These are phyloP conservation scores for Batillaria attramentaria DNA, from an alignment of 1,140 invertebrate genomes.

Conservation along the genomic window DNA sequence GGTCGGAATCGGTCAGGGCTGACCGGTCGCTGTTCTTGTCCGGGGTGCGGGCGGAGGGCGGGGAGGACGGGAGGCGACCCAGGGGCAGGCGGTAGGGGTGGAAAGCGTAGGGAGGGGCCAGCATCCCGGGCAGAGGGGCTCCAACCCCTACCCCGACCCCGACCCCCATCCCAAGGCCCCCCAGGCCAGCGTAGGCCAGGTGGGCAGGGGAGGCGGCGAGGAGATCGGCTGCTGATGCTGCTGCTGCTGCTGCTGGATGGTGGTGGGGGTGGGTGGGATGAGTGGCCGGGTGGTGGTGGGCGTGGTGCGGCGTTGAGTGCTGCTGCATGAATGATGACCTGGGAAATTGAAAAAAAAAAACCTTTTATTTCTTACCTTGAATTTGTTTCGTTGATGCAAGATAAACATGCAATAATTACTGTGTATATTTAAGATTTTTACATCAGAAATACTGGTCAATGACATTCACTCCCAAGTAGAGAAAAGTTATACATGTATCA, in stretches of 20 bases:
- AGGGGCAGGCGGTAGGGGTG: constrained; percentile 52
- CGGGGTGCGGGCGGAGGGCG: constrained; percentile 39
- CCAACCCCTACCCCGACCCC: constrained; percentile 32
- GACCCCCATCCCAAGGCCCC: constrained; percentile 35
- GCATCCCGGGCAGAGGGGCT: constrained; percentile 46
- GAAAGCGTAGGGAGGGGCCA: constrained; percentile 53
- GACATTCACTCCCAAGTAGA: no score
- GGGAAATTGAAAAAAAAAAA: no score
- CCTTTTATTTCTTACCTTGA: no score
- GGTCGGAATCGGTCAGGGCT: constrained; percentile 51
- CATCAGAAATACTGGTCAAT: no score
- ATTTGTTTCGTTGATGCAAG: no score
- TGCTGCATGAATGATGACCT: constrained; percentile 49
- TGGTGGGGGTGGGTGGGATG: constrained; percentile 13
- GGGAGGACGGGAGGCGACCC: constrained; percentile 25
- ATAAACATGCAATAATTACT: no score
- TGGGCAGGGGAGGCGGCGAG: constrained; percentile 33
- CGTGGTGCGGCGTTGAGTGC: constrained; percentile 19
- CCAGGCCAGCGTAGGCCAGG: constrained; percentile 49
- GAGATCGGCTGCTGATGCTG: constrained; percentile 39
- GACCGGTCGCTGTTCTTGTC: constrained; percentile 52
- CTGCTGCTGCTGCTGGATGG: not conserved
- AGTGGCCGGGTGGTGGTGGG: not conserved
- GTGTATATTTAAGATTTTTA: no score
- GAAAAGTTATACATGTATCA: no score